These are phyloP conservation scores for Lasioglossum leucozonium DNA, from an alignment of 2,888 invertebrate genomes.

Conservation along the genomic window DNA sequence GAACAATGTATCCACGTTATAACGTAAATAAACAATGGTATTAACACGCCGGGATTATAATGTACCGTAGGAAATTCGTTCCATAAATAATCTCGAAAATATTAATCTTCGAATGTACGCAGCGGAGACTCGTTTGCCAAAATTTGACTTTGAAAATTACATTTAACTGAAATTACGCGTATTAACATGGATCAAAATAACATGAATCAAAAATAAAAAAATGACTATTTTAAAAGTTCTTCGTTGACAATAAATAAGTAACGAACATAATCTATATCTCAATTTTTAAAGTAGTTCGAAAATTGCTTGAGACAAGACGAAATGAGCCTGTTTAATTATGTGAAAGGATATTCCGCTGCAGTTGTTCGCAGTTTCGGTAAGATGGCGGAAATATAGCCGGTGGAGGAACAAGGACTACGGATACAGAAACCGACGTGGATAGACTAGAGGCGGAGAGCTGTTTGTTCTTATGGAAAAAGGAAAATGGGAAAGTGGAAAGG, in stretches of 20 bases:
- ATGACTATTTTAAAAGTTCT: background rate
- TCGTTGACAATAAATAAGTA: background rate
- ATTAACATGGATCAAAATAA: background rate
- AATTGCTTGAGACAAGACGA: conserved; percentile 22
- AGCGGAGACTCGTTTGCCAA: background rate
- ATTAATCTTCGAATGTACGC: background rate
- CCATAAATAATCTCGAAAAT: conserved; percentile 23
- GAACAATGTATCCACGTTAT: conserved; percentile 24
- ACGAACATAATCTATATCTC: background rate
- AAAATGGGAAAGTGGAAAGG: conserved; percentile 37
- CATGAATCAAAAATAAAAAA: background rate
- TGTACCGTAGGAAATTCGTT: conserved; percentile 1
- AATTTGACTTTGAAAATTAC: background rate
- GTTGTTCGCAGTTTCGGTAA: background rate
- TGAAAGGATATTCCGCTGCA: conserved; percentile 5
- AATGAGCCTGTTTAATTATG: conserved; percentile 35
- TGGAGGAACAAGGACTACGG: conserved; percentile 39
- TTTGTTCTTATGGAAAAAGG: conserved; percentile 55
- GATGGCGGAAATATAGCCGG: conserved; percentile 13
- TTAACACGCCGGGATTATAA: conserved; percentile 8
- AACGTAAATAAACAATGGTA: conserved; percentile 38
- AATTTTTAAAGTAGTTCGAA: background rate
- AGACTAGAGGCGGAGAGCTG: conserved; percentile 50
- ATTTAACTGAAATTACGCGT: background rate
- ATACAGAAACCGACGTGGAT: conserved; percentile 47